Base-by-base conservation (phyloP, 2,888 invertebrate genomes). In the Dromius quadrimaculatus region DNA sequence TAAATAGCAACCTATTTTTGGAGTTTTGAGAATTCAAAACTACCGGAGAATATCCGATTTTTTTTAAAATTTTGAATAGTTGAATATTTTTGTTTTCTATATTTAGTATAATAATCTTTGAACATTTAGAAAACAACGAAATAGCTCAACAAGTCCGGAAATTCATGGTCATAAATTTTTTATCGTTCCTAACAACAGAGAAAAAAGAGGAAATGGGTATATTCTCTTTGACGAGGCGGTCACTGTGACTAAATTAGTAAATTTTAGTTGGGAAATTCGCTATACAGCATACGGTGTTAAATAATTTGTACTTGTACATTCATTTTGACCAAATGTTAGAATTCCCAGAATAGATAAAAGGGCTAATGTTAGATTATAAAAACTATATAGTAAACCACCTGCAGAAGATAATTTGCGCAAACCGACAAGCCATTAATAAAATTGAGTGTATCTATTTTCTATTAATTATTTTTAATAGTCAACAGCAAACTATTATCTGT, bases 1-100 rank as follows among this genome's bases (percentile, higher is more conserved):
- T 87, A 87, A 87, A 87, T 87, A 87, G 87, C 87, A 87, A 87
- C 87, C 87, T 87, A 87, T 87, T 88, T 87, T 87, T 87, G 87
- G 87, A 87, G 87, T 87, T 87, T 87, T 85, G 82, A 87, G 84
- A 87, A 87, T 87, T 87, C 86, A 87, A 86, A 87, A 86, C 83
- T 86, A 82, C 84, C 85, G 86, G 87, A 50, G 70, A 38, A 43
- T 54, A 17, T 3, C 41, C 11, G 41, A 28, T 50, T 64, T 34
- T 61, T 72, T 71, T 71, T 62, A 22, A 11, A 57, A 15, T 73
- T 73, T 36, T 57, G 66, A 59, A n/a, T n/a, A n/a, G n/a, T n/a
- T n/a, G n/a, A n/a, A n/a, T n/a, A n/a, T n/a, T n/a, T n/a, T n/a
- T n/a, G n/a, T n/a, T n/a, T n/a, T n/a, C n/a, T n/a, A n/a, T n/a